phyloP scores from a whole-genome alignment of 2,797 vertebrate species.

The Orestias chungarensis region DNA sequence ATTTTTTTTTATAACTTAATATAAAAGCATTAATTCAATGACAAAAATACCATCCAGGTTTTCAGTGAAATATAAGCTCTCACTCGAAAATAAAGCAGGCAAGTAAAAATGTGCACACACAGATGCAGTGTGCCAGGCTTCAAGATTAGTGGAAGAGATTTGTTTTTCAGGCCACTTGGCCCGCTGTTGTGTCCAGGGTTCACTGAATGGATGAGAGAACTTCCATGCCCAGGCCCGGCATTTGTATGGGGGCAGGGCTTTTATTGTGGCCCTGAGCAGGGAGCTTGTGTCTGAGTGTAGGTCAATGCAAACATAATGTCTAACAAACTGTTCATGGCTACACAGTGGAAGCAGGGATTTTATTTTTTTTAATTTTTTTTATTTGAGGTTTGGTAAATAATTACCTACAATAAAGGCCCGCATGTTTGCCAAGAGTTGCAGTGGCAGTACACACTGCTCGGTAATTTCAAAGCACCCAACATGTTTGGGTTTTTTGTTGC shows the following conservation, averaged over 20 bases:
- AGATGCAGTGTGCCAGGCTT: conserved; percentile 60
- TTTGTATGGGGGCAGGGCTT: conserved; percentile 57
- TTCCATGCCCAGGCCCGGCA: conserved; percentile 57
- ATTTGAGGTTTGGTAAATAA: conserved; percentile 12
- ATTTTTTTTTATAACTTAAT: too few species aligned
- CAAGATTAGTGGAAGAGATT: conserved; percentile 70
- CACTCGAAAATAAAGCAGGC: conserved; percentile 35
- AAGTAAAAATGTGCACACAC: conserved; percentile 32
- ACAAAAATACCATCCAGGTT: too few species aligned
- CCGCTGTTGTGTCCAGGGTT: conserved; percentile 71
- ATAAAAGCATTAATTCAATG: too few species aligned
- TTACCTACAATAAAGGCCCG: background rate
- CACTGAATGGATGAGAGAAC: conserved; percentile 73
- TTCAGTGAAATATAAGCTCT: conserved; percentile 41
- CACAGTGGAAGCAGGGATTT: conserved; percentile 10
- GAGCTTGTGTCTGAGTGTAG: conserved; percentile 59
- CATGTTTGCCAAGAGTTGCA: background rate
- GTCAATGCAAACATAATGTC: conserved; percentile 59
- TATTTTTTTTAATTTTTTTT: conserved; percentile 9
- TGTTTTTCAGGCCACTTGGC: conserved; percentile 76
- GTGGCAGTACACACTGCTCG: conserved; percentile 2
- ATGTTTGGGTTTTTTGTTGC: conserved; percentile 12
- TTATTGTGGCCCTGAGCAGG: conserved; percentile 61
- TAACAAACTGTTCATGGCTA: conserved; percentile 25
- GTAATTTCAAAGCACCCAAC: conserved; percentile 18